Base-by-base conservation (phyloP, 92 coral and sea anemone genomes). In the Heteractis magnifica region DNA sequence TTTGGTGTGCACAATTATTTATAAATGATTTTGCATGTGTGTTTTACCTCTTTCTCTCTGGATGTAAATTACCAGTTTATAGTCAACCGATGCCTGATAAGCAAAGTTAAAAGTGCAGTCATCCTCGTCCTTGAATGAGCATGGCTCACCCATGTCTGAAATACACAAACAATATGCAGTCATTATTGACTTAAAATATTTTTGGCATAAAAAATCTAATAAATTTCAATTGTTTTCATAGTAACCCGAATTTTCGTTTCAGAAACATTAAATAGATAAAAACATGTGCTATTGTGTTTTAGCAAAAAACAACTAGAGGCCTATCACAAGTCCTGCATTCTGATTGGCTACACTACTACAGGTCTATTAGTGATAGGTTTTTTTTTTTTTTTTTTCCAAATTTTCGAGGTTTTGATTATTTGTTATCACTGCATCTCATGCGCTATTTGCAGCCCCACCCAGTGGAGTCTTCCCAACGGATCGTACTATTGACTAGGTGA, bases 31-130 rank as follows among this genome's bases (percentile, higher is more conserved):
- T 8, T 8, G 70, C 70, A 62, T 62, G 49, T 7, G 49, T 68
- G 73, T 15, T 18, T 49, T 75, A 94, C 98, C 91, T 92, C 90
- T 90, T 65, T 72, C 86, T 78, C 78, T 86, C 77, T 92, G 86
- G 0, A 87, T 92, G n/a, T 53, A 87, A 13, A 94, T 89, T 76
- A 90, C 83, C 23, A 92, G 86, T 74, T 89, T 80, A 70, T 88
- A 79, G 56, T 89, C 94, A 14, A 82, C 58, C 52, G 68, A 82
- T 71, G 87, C 84, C 60, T 77, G 78, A 79, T 92, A 93, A 10
- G 95, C 95, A 76, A 90, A 94, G 7, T 86, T 80, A 64, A 90
- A 86, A 10, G 86, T 86, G 65, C 98, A 94, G 77, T 94, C 95
- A 71, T 92, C 94, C 52, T 90, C 90, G 75, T 94, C 98, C 64